phyloP scores from a whole-genome alignment of 2,888 invertebrate genomes.

The Noctua pronuba region DNA sequence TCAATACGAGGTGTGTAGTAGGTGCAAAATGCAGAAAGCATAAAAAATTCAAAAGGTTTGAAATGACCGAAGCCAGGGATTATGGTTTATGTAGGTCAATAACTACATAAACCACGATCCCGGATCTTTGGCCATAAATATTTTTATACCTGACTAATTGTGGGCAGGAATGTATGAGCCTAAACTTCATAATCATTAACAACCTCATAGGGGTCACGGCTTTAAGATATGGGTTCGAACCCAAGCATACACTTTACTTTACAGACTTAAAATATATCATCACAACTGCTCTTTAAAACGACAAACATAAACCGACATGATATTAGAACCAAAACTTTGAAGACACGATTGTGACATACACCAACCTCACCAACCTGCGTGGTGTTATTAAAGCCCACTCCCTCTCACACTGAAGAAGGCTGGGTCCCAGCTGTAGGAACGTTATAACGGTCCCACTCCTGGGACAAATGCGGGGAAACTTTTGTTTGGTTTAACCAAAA shows the following conservation, averaged over 20 bases:
- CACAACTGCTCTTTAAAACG: neutral
- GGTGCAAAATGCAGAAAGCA: slow-evolving; percentile 36
- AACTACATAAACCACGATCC: neutral
- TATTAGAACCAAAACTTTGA: neutral
- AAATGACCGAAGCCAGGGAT: neutral
- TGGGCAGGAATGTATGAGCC: neutral
- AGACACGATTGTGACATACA: neutral
- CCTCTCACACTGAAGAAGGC: neutral
- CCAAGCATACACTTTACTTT: neutral
- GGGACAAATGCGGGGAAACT: neutral
- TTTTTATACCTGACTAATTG: neutral
- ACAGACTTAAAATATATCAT: neutral
- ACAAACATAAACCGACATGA: neutral
- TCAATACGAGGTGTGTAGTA: slow-evolving; percentile 24
- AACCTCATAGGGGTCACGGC: neutral
- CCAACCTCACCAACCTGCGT: neutral
- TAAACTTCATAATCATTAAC: neutral
- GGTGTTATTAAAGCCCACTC: neutral
- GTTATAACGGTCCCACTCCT: neutral
- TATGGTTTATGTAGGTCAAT: slow-evolving; percentile 10
- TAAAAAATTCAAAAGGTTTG: slow-evolving; percentile 22
- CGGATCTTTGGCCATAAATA: neutral
- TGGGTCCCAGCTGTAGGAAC: neutral
- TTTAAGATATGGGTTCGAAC: neutral
- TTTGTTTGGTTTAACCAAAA: neutral